Base-by-base conservation (phyloP, 2,113 vertebrate species). In the Xiphias gladius region DNA sequence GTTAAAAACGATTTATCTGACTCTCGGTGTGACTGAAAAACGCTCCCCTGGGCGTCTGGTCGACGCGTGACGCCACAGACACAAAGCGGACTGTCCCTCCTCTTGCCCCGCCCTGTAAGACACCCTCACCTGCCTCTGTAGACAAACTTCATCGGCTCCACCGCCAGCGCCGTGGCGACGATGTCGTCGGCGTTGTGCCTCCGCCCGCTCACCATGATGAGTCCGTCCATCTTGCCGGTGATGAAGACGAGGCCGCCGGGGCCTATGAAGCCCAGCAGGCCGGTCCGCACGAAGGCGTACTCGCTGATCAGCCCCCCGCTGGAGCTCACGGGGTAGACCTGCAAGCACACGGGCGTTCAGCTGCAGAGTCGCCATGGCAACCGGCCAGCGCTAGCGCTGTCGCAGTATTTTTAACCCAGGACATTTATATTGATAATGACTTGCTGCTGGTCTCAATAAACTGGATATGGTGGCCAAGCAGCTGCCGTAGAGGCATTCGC, bases 111-210 rank as follows among this genome's bases (percentile, higher is more conserved):
- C n/a, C n/a, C n/a, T n/a, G n/a, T n/a, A n/a, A n/a, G n/a, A n/a
- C n/a, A n/a, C n/a, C n/a, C 96, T 92, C 86, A 99, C 98, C 98
- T 97, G 85, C 98, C 98, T 86, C 98, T 95, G 96, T 99, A 99
- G 92, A 99, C 98, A 54, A 99, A 99, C 61, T 99, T 99, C 98
- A 99, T 99, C 20, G 98, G 98, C 91, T 99, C 98, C 79, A 99
- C 98, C 0, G 98, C 98, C 91, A 99, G 89, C 0, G 98, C 98
- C 6, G 98, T 99, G 86, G 98, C 98, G 3, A 99, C 98, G 3
- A 99, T 97, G 93, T 99, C 98, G 5, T 99, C 98, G 0, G 98
- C 98, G 62, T 99, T 99, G 93, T 99, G 98, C 80, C 98, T 94
- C 71, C 98, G 96, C 68, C 97, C 97, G 69, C 97, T 98, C 89